Percentiles rank a stretch among this genome's conserved stretches.
Conservation (phyloP, 2,797 vertebrate species). For the Botia kubotai region DNA sequence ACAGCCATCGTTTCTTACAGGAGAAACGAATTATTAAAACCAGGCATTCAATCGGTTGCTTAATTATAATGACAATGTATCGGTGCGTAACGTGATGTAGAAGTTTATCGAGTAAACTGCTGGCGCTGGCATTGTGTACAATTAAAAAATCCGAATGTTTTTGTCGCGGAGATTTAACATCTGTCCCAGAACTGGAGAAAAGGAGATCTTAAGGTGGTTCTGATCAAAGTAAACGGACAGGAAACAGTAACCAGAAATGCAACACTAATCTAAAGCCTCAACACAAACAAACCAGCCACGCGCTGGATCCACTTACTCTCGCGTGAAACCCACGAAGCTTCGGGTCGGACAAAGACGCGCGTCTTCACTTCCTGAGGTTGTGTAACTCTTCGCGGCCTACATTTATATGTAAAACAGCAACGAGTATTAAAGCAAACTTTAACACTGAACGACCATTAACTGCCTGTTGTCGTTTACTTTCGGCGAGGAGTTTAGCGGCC, state of each 20-base stretch:
- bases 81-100: too few species aligned
- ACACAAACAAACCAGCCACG: conserved; percentile 55
- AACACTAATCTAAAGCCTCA: neutral
- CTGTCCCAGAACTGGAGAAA: too few species aligned
- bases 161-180: too few species aligned
- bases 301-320: conserved; percentile 36
- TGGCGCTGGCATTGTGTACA: too few species aligned
- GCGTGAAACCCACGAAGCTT: conserved; percentile 32
- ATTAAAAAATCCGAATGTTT: too few species aligned
- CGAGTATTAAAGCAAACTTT: neutral
- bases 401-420: too few species aligned
- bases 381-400: neutral
- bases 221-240: neutral
- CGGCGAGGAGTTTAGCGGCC: neutral
- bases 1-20: neutral
- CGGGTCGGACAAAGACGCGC: conserved; percentile 2
- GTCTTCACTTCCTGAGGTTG: neutral
- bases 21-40: too few species aligned
- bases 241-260: neutral
- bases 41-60: too few species aligned
- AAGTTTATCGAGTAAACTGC: too few species aligned
- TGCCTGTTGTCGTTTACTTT: neutral
- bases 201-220: too few species aligned
- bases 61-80: too few species aligned
- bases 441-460: neutral